These are phyloP conservation scores for Galeruca laticollis DNA, from an alignment of 2,888 invertebrate genomes.

Conservation along the genomic window DNA sequence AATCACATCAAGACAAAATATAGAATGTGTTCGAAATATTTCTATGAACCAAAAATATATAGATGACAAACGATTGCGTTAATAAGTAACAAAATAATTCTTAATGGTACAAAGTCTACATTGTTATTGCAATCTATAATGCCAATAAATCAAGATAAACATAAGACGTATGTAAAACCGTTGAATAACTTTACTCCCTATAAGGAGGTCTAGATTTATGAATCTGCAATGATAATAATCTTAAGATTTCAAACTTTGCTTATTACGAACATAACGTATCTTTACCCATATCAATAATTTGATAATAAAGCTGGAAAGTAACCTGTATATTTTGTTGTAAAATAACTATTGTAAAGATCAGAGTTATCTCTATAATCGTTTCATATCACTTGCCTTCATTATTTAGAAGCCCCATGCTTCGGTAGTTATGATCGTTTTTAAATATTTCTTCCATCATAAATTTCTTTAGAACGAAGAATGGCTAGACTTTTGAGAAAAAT, in stretches of 20 bases:
- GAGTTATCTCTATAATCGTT: too few species aligned
- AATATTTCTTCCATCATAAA: not conserved
- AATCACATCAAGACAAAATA: too few species aligned
- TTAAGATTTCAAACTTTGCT: not conserved
- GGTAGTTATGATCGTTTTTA: too few species aligned
- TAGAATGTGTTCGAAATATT: too few species aligned
- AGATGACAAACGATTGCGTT: not conserved
- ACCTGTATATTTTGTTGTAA: not conserved
- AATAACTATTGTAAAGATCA: not conserved
- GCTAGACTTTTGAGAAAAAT: too few species aligned
- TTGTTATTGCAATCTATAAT: not conserved
- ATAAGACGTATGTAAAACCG: not conserved
- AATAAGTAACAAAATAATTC: not conserved
- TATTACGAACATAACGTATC: not conserved
- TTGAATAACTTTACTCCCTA: not conserved
- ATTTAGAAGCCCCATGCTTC: too few species aligned
- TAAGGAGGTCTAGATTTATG: conserved; percentile 1
- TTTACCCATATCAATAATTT: not conserved
- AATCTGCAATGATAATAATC: not conserved
- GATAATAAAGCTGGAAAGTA: not conserved
- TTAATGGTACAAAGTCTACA: not conserved
- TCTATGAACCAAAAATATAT: not conserved
- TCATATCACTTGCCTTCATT: too few species aligned
- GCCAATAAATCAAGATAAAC: not conserved
- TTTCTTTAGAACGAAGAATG: too few species aligned